phyloP scores from a whole-genome alignment of 2,113 vertebrate species.

The Malurus elegans region DNA sequence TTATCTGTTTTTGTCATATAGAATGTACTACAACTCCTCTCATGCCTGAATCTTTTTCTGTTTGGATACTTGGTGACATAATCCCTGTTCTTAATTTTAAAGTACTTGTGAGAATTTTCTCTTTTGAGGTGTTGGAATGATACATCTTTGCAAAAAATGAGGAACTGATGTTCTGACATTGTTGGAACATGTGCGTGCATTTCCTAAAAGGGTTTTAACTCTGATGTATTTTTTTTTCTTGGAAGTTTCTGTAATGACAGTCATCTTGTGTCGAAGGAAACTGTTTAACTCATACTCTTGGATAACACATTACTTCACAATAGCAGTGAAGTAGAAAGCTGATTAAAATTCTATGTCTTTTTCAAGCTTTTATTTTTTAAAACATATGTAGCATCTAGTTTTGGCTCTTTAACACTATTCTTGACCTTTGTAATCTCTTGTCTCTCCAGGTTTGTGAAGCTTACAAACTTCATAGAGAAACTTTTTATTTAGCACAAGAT shows the following conservation, averaged over 20 bases:
- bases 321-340: background rate
- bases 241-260: background rate
- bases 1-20: background rate
- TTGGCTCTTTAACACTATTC: background rate
- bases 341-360: background rate
- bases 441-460: slow-evolving; percentile 88
- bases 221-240: background rate
- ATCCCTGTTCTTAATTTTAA: background rate
- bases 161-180: background rate
- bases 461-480: slow-evolving; percentile 94
- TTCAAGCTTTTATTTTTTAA: background rate
- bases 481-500: slow-evolving; percentile 93
- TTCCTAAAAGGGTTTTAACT: background rate
- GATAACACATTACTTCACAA: background rate
- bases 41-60: background rate
- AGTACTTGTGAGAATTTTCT: background rate
- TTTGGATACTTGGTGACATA: background rate
- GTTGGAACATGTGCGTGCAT: background rate
- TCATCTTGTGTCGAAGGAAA: background rate
- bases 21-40: background rate
- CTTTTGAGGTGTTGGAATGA: background rate
- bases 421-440: background rate
- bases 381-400: background rate
- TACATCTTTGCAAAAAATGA: background rate
- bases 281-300: background rate